phyloP scores from a whole-genome alignment of 2,797 vertebrate species.

The Margarornis squamiger region DNA sequence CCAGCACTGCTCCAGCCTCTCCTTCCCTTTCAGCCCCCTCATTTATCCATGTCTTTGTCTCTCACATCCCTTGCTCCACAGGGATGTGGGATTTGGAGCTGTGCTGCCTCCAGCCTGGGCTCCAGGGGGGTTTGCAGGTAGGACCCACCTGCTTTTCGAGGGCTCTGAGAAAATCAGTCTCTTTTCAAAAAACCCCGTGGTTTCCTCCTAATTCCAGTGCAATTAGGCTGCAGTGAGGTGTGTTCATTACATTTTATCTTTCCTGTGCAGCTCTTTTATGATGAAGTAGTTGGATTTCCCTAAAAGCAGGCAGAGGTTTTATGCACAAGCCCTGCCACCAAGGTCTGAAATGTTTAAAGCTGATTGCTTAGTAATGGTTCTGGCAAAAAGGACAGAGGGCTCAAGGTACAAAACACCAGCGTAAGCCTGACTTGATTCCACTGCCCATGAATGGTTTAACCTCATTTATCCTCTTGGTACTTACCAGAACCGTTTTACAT shows the following conservation, averaged over 20 bases:
- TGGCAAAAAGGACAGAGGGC: neutral
- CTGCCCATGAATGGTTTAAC: conserved; percentile 56
- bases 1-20: neutral
- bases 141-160: neutral
- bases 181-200: neutral
- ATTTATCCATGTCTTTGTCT: accelerated
- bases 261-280: neutral
- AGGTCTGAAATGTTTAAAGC: conserved; percentile 21
- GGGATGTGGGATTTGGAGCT: accelerated
- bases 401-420: neutral
- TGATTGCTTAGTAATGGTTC: conserved; percentile 37
- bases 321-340: neutral
- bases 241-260: neutral
- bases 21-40: accelerated
- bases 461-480: conserved; percentile 54
- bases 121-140: neutral
- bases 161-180: neutral
- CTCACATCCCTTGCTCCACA: accelerated
- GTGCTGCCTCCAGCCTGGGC: accelerated
- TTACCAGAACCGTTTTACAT: conserved; percentile 28
- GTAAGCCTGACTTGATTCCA: neutral
- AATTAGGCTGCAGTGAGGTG: neutral
- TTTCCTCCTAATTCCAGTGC: neutral
- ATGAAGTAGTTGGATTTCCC: neutral
- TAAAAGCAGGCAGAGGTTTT: neutral